These are phyloP conservation scores for Semnornis frantzii DNA, from an alignment of 2,113 vertebrate genomes.

Conservation along the genomic window DNA sequence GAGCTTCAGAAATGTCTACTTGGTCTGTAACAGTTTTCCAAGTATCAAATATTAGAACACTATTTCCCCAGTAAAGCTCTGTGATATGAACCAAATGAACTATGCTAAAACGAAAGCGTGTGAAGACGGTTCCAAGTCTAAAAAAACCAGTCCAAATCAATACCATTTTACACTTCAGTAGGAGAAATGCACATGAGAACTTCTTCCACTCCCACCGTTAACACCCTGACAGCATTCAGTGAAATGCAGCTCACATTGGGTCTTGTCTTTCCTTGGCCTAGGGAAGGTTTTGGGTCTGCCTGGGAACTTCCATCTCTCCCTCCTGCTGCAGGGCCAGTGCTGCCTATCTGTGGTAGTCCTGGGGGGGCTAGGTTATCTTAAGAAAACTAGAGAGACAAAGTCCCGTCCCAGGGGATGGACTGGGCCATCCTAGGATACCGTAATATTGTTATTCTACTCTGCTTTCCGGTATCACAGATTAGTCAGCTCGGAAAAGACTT, in stretches of 20 bases:
- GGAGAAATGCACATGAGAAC: neutral
- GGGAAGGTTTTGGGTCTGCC: neutral
- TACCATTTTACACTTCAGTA: neutral
- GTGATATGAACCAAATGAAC: neutral
- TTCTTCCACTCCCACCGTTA: neutral
- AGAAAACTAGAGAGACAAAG: too few relatives aligned
- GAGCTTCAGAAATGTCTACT: neutral
- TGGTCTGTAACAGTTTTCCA: neutral
- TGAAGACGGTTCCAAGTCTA: neutral
- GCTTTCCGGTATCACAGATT: too few relatives aligned
- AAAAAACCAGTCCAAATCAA: neutral
- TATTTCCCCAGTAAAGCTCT: neutral
- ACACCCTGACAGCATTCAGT: neutral
- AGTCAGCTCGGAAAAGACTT: too few relatives aligned
- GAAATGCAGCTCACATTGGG: neutral
- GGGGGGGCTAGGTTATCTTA: too few relatives aligned
- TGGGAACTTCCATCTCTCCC: fast-evolving
- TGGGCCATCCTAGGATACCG: too few relatives aligned
- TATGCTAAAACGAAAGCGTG: neutral
- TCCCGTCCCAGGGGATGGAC: too few relatives aligned
- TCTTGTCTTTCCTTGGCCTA: neutral
- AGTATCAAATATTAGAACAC: neutral
- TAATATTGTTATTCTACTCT: too few relatives aligned
- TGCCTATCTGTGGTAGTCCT: neutral
- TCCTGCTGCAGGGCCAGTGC: neutral